Base-by-base conservation (phyloP, 2,113 vertebrate species). In the Bos indicus region DNA sequence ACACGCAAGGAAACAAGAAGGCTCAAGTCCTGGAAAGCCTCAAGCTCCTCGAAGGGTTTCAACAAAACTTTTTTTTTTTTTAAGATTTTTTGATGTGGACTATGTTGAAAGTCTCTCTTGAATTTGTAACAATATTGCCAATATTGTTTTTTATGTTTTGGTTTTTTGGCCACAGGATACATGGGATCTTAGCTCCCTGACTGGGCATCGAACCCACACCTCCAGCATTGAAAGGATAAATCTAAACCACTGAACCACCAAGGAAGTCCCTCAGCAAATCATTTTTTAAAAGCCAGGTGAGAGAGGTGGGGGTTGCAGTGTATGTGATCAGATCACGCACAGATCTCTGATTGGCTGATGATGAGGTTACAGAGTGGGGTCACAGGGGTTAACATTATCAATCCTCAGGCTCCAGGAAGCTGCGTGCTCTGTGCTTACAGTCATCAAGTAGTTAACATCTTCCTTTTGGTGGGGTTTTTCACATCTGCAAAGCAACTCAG, bases 201-300 rank as follows among this genome's bases (percentile, higher is more conserved):
- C 71, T 25, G 5, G 11, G 71, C n/a, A 13, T 74, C 0, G 11
- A 25, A 43, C 11, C 2, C 3, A 77, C 23, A 77, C 36, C 71
- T 14, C 12, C 40, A 13, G 11, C 36, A 77, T 13, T 43, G 71
- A 43, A 77, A 77, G 36, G 71, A 36, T 74, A 74, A 40, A 40
- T 74, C 36, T 23, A 40, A 74, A 77, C 71, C 36, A 43, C 36
- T 14, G 71, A 77, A 43, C 36, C 11, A 13, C 3, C 36, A 77
- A 77, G 23, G 23, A 77, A 25, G 71, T 77, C 71, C 11, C 21
- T 74, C 71, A 74, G 71, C 36, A 74, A 74, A 74, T 40, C 21
- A 74, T 25, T 25, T 36, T 40, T 74, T 40, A 43, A 77, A 77
- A 25, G 71, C 71, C 71, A 40, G 23, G 36, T 25, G 36, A 77